These are phyloP conservation scores for Caenorhabditis sp. DNA, from an alignment of 2,888 invertebrate genomes.

Conservation along the genomic window DNA sequence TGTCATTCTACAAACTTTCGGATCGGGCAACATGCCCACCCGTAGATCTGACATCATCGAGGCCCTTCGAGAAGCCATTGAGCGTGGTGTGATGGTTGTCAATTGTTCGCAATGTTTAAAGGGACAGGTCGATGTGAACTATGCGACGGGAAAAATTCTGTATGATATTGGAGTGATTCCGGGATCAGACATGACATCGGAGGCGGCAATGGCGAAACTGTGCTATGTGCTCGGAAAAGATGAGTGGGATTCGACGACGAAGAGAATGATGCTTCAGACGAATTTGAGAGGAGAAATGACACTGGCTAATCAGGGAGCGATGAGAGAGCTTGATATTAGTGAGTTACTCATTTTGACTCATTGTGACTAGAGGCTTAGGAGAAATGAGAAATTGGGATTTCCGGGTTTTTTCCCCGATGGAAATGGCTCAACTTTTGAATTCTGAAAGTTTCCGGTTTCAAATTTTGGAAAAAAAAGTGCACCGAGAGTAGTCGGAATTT, in stretches of 20 bases:
- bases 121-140: slow-evolving; percentile 83
- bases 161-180: slow-evolving; percentile 80
- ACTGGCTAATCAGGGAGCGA: slow-evolving; percentile 60
- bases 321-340: slow-evolving; percentile 68
- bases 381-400: too few species aligned
- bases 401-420: too few species aligned
- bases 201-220: slow-evolving; percentile 90
- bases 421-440: too few species aligned
- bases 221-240: slow-evolving; percentile 86
- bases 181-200: slow-evolving; percentile 89
- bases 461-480: too few species aligned
- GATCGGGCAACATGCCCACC: slow-evolving; percentile 89
- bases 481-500: too few species aligned
- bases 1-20: slow-evolving; percentile 89
- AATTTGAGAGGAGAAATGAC: slow-evolving; percentile 84
- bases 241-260: slow-evolving; percentile 72
- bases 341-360: slow-evolving; percentile 39
- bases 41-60: slow-evolving; percentile 82
- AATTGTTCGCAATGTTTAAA: slow-evolving; percentile 89
- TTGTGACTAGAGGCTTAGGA: too few species aligned
- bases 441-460: too few species aligned
- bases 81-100: slow-evolving; percentile 83
- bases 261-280: slow-evolving; percentile 78
- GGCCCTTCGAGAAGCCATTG: slow-evolving; percentile 72
- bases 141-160: slow-evolving; percentile 84